Conservation (phyloP, 1,140 invertebrate genomes). For the Ridgeia piscesae region DNA sequence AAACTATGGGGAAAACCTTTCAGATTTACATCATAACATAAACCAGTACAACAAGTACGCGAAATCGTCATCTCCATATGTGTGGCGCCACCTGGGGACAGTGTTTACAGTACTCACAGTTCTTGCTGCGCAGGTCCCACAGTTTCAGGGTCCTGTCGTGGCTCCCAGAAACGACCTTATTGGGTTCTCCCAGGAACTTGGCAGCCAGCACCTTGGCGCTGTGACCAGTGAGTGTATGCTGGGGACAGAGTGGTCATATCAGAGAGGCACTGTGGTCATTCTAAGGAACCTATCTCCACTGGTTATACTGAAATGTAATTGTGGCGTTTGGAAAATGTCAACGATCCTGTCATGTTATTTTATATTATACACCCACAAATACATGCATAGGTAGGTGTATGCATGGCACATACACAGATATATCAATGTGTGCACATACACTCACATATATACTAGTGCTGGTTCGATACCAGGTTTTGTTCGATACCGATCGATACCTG, state of each 20-base stretch:
- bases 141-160: slow-evolving; percentile 95
- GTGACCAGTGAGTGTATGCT: slow-evolving; percentile 96
- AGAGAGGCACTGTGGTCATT: neutral
- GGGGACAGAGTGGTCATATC: slow-evolving; percentile 51
- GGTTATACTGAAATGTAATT: too few relatives aligned
- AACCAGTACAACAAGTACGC: neutral
- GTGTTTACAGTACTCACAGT: slow-evolving; percentile 70
- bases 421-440: too few relatives aligned
- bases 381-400: too few relatives aligned
- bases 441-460: too few relatives aligned
- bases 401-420: too few relatives aligned
- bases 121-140: slow-evolving; percentile 90
- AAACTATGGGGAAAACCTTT: neutral
- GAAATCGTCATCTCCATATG: too few relatives aligned
- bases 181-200: slow-evolving; percentile 51
- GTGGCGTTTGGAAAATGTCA: neutral
- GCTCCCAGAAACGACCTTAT: slow-evolving; percentile 74
- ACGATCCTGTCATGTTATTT: too few relatives aligned
- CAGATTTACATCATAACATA: neutral
- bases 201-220: slow-evolving; percentile 77
- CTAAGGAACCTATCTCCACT: too few relatives aligned
- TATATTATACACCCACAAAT: too few relatives aligned
- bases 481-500: too few relatives aligned
- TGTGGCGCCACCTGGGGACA: neutral
- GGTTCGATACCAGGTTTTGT: too few relatives aligned